These are phyloP conservation scores for Unio pictorum DNA, from an alignment of 2,888 invertebrate genomes.

Conservation along the genomic window DNA sequence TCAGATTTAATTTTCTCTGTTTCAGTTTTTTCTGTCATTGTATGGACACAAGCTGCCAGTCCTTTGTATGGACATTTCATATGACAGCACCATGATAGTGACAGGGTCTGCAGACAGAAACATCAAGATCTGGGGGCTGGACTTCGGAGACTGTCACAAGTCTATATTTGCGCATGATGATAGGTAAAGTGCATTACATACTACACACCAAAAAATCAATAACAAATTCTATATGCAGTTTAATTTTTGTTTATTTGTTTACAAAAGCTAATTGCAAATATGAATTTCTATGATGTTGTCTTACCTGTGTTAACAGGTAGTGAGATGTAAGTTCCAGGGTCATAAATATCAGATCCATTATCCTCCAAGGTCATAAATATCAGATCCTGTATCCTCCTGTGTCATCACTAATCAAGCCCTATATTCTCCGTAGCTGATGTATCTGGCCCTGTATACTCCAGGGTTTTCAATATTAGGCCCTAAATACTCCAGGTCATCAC, in stretches of 20 bases:
- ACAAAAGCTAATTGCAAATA: not conserved
- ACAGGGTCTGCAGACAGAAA: conserved; percentile 97
- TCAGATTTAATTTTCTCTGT: conserved; percentile 32
- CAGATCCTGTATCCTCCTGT: too few species aligned
- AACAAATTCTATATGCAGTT: too few species aligned
- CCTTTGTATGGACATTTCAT: conserved; percentile 91
- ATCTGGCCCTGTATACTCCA: not conserved
- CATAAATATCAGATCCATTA: not conserved
- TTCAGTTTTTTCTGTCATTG: conserved; percentile 90
- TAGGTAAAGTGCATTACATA: conserved; percentile 61
- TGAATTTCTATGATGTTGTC: not conserved
- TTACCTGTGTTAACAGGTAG: not conserved
- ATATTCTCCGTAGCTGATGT: too few species aligned
- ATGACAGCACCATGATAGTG: conserved; percentile 81
- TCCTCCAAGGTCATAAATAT: not conserved
- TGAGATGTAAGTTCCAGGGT: not conserved
- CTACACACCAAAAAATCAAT: too few species aligned
- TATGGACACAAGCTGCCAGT: conserved; percentile 98
- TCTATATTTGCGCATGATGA: conserved; percentile 97
- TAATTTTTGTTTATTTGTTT: not conserved
- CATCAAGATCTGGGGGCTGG: conserved; percentile 98
- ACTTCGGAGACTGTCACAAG: conserved; percentile 97
- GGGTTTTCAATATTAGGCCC: not conserved
- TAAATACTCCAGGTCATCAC: not conserved
- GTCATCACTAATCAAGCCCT: too few species aligned